phyloP scores from a whole-genome alignment of 2,113 vertebrate species.

The Zosterops lateralis region DNA sequence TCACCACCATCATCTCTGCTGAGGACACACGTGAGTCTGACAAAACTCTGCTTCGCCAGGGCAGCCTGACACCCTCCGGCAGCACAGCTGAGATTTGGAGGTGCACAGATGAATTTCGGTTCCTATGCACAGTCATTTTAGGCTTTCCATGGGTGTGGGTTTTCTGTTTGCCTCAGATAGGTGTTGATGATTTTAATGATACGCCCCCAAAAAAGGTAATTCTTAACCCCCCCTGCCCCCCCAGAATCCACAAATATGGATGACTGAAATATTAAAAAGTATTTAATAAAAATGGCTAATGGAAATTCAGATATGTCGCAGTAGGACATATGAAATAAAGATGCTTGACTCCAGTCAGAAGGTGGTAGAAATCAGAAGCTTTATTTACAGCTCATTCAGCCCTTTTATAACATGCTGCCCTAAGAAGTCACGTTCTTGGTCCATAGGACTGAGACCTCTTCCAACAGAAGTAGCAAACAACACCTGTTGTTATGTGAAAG shows the following conservation, averaged over 20 bases:
- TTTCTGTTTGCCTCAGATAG: background rate
- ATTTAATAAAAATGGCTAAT: background rate
- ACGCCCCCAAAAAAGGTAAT: background rate
- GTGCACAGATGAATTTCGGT: accelerated
- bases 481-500: too few relatives aligned
- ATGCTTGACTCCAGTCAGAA: too few relatives aligned
- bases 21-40: conserved; percentile 78
- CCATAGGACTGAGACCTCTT: too few relatives aligned
- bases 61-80: background rate
- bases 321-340: too few relatives aligned
- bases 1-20: conserved; percentile 86
- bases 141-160: accelerated
- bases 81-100: background rate
- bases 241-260: background rate
- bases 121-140: background rate
- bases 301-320: background rate
- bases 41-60: accelerated
- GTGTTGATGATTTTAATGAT: background rate
- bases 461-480: too few relatives aligned
- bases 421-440: too few relatives aligned
- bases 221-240: accelerated
- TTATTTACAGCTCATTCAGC: too few relatives aligned
- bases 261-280: background rate
- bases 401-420: too few relatives aligned
- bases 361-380: too few relatives aligned